Base-by-base conservation (phyloP, 2,888 invertebrate genomes). In the Sabatieria punctata region DNA sequence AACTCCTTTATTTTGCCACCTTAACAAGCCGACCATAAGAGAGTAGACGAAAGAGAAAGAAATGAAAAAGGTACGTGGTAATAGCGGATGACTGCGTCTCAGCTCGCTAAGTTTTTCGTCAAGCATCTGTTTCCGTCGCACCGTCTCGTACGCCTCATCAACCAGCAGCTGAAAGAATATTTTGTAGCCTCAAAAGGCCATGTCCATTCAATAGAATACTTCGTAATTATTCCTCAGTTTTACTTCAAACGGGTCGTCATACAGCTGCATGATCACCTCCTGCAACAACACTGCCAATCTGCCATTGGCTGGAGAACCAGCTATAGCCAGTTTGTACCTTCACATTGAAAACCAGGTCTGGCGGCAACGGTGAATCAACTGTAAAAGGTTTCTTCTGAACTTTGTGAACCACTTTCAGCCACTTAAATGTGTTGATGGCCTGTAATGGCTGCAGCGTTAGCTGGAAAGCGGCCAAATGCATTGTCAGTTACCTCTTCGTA, bases 221-320 rank as follows among this genome's bases (percentile, higher is more conserved):
- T 91, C 91, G 65, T 86, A 93, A 66, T 93, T 95, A 58, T 93
- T 89, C 1, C 91, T 77, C 6, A 97, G 71, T 61, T 85, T 85
- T 2, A 93, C 88, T 71, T 97, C 97, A 64, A 97, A 95, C 0
- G 93, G 93, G 75, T 97, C 95, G 64, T 97, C 97, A 54, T 82
- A 82, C 70, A 97, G 78, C 71, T 93, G 89, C 56, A 97, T 77
- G 1, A 82, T 66, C 60, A 88, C 80, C 60, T 83, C 82, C 69
- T 86, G 54, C 41, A 52, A 8, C 4, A 13, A 41, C 1, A 53
- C 52, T 37, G 33, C 19, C 43, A 30, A 26, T 38, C 37, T 24
- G 23, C 42, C 23, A 25, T 42, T 38, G 35, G 30, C 11, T 18
- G 26, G n/a, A 13, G n/a, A 18, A 23, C 15, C 13, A 44, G 18